Percentiles rank a stretch among this genome's conserved stretches.
Conservation (phyloP, 2,888 invertebrate species). For the Cheilosia variabilis region DNA sequence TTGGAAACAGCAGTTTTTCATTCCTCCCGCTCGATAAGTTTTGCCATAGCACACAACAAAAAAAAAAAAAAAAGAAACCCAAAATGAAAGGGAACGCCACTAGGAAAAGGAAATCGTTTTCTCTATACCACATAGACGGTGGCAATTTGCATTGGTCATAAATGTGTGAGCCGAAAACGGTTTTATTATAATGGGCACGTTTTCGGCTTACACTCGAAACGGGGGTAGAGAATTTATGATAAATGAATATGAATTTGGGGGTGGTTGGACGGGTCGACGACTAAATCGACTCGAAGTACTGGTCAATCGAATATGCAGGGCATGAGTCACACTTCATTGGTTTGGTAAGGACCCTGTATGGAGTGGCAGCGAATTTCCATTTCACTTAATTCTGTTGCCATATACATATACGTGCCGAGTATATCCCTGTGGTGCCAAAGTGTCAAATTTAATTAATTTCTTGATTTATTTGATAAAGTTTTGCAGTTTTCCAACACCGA, state of each 20-base stretch:
- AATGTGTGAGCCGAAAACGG: slow-evolving; percentile 56
- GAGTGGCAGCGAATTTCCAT: slow-evolving; percentile 38
- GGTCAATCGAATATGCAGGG: slow-evolving; percentile 25
- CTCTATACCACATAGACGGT: slow-evolving; percentile 18
- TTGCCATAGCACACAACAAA: slow-evolving; percentile 11
- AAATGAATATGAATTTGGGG: slow-evolving; percentile 40
- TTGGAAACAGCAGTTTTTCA: slow-evolving; percentile 74
- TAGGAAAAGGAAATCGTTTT: slow-evolving; percentile 53
- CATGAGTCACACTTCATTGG: slow-evolving; percentile 36
- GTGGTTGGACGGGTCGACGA: slow-evolving; percentile 2
- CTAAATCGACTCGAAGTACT: slow-evolving; percentile 50
- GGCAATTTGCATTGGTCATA: slow-evolving; percentile 63
- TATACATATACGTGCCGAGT: not conserved
- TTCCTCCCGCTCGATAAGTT: slow-evolving; percentile 54
- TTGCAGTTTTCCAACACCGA: slow-evolving; percentile 64
- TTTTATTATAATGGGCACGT: slow-evolving; percentile 71
- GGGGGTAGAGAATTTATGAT: slow-evolving; percentile 46
- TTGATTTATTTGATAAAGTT: slow-evolving; percentile 83
- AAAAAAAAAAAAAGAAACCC: slow-evolving; percentile 8
- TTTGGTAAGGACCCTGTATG: not conserved
- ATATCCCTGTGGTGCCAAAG: slow-evolving; percentile 56
- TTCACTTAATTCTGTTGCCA: slow-evolving; percentile 38
- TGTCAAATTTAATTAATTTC: slow-evolving; percentile 84
- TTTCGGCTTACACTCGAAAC: slow-evolving; percentile 18
- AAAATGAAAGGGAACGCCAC: slow-evolving; percentile 50